Percentiles rank a stretch among this genome's conserved stretches.
Conservation (phyloP, 2,888 invertebrate species). For the Orthonychiurus folsomi region DNA sequence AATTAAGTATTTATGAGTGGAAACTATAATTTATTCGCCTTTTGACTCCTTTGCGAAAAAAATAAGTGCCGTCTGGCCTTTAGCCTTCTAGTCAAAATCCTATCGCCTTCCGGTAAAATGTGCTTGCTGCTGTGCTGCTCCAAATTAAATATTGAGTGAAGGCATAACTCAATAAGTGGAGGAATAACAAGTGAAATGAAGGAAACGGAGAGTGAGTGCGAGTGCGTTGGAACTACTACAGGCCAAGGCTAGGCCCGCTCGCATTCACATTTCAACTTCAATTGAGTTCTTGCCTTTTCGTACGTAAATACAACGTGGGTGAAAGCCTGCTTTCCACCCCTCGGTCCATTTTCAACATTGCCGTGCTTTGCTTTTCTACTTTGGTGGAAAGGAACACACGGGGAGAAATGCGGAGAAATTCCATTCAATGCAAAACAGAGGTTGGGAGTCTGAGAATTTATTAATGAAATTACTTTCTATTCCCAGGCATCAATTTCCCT, state of each 20-base stretch:
- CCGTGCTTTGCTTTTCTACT: neutral
- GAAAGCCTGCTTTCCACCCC: neutral
- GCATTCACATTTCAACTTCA: neutral
- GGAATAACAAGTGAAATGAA: neutral
- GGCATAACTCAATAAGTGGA: neutral
- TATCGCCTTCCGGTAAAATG: neutral
- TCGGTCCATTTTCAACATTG: neutral
- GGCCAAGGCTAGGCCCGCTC: neutral
- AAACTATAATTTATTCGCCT: neutral
- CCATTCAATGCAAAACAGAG: too few species aligned
- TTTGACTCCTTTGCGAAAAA: neutral
- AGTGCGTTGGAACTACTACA: neutral
- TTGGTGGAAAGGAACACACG: too few species aligned
- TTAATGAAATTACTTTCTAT: constrained; percentile 12
- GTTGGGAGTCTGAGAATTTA: constrained; percentile 12
- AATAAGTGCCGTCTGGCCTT: too few species aligned
- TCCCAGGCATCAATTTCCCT: constrained; percentile 8
- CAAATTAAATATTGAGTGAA: neutral
- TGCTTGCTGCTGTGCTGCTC: neutral
- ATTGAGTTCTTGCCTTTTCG: constrained; percentile 1
- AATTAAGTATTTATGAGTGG: neutral
- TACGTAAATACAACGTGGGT: too few species aligned
- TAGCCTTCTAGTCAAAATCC: neutral
- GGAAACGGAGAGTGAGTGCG: neutral
- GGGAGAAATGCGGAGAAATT: neutral